Base-by-base conservation (phyloP, 2,797 vertebrate genomes). In the Danionella dracula region DNA sequence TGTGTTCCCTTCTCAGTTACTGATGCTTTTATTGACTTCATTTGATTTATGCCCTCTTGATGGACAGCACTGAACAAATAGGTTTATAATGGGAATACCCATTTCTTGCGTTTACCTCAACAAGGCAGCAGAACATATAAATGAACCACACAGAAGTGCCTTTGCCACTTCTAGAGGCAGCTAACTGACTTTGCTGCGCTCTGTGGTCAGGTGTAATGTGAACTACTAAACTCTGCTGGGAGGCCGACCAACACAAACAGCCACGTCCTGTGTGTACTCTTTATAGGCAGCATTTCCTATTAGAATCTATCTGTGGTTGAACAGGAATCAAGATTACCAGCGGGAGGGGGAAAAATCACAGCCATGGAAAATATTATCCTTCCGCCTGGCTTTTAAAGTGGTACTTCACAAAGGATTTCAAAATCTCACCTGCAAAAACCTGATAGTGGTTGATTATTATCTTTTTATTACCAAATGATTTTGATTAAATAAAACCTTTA, bases 181-280 rank as follows among this genome's bases (percentile, higher is more conserved):
- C 67, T 35, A 57, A 68, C 66, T 51, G 59, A 67, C 69, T 66
- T 59, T 21, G 66, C 64, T 77, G 68, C 35, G 61, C 57, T 66
- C 49, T 67, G 73, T 31, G 68, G 65, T 73, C 66, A 70, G 51
- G 71, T 46, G 45, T 70, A 69, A 66, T 56, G 51, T 76, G 70
- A 71, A 75, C 57, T 62, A 56, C 69, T 66, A 69, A 73, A 74
- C 72, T 72, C 64, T 73, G 40, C 70, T 51, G 68, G 75, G 74
- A 74, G 35, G 20, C 20, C 44, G 59, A 65, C 73, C 76, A 70
- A 73, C 63, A 71, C 72, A 76, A 76, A 81, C 67, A 73, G 66
- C 72, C 70, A 70, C 32, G 65, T 70, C 77, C 77, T 78, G 67
- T 67, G 72, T 72, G 68, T 70, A 76, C 71, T 76, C 68, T 40